A percentile compares a stretch with the other conserved stretches of the same genome.
phyloP scores from a whole-genome alignment of 2,888 invertebrate species.

The Plagodis pulveraria region DNA sequence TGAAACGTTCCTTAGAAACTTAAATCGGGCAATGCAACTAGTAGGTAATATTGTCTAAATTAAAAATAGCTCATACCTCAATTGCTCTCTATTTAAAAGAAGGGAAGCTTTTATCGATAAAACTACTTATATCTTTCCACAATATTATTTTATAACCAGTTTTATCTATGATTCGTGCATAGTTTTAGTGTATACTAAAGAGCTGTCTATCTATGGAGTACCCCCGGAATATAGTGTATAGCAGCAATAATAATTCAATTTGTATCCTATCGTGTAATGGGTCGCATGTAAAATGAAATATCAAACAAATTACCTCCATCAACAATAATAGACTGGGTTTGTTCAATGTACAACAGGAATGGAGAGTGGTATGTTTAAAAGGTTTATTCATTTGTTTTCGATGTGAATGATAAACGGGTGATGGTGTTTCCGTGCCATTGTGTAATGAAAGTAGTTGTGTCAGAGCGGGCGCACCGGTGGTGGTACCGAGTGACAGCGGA shows the following conservation, averaged over 20 bases:
- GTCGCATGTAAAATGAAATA: slow-evolving; percentile 50
- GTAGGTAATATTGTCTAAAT: too few species aligned
- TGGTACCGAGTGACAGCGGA: slow-evolving; percentile 15
- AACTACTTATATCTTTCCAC: too few species aligned
- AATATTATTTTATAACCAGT: too few species aligned
- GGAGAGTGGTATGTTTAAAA: slow-evolving; percentile 32
- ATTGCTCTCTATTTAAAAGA: too few species aligned
- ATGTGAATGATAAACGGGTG: slow-evolving; percentile 43
- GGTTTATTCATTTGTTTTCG: slow-evolving; percentile 45
- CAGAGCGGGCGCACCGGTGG: slow-evolving; percentile 27
- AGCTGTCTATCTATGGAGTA: too few species aligned
- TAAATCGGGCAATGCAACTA: too few species aligned
- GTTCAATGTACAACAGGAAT: slow-evolving; percentile 30
- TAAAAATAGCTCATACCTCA: too few species aligned
- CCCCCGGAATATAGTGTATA: background rate
- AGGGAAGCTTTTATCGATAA: too few species aligned
- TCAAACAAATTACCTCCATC: slow-evolving; percentile 56
- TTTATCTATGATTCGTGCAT: too few species aligned
- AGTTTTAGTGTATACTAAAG: too few species aligned
- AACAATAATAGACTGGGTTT: slow-evolving; percentile 54
- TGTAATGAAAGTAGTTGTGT: slow-evolving; percentile 53
- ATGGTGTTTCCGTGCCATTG: slow-evolving; percentile 49
- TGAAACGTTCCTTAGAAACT: too few species aligned
- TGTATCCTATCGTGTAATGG: slow-evolving; percentile 39
- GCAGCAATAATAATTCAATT: slow-evolving; percentile 20